Percentiles rank a stretch among this genome's conserved stretches.
Evolutionary conservation across 1,140 invertebrate species (phyloP).

Genomic region (Drosophila serrata): DNA sequence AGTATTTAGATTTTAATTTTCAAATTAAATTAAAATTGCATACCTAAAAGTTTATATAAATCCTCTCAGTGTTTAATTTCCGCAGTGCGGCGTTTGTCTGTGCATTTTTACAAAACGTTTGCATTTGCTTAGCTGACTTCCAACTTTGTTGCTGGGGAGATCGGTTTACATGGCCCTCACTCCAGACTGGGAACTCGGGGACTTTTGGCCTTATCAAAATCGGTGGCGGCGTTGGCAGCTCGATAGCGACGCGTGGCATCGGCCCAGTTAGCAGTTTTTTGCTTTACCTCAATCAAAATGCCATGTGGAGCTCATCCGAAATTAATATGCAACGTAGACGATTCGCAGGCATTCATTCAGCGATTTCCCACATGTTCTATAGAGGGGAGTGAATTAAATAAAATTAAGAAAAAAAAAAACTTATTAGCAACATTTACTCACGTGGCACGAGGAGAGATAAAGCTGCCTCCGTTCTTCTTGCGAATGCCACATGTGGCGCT

Average conservation of each 20-base stretch:
- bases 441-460: no score
- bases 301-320: constrained; percentile 6
- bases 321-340: constrained; percentile 26
- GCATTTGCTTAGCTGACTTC: constrained; percentile 37
- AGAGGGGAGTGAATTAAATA: constrained; percentile 12
- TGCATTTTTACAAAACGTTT: constrained; percentile 29
- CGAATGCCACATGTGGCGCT: constrained; percentile 41
- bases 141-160: constrained; percentile 34
- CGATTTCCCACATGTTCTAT: constrained; percentile 28
- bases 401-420: neutral
- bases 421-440: constrained; percentile 8
- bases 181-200: constrained; percentile 18
- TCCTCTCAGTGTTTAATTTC: constrained; percentile 9
- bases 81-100: constrained; percentile 35
- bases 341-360: constrained; percentile 29
- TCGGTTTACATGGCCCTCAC: constrained; percentile 34
- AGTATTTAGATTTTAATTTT: neutral
- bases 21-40: neutral
- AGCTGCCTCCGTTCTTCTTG: constrained; percentile 2
- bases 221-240: constrained; percentile 33
- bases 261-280: constrained; percentile 52
- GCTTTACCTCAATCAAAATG: constrained; percentile 19
- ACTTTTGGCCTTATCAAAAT: constrained; percentile 37
- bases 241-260: constrained; percentile 57
- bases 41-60: neutral